These are phyloP conservation scores for Monochamus alternatus DNA, from an alignment of 2,888 invertebrate genomes.

Conservation along the genomic window DNA sequence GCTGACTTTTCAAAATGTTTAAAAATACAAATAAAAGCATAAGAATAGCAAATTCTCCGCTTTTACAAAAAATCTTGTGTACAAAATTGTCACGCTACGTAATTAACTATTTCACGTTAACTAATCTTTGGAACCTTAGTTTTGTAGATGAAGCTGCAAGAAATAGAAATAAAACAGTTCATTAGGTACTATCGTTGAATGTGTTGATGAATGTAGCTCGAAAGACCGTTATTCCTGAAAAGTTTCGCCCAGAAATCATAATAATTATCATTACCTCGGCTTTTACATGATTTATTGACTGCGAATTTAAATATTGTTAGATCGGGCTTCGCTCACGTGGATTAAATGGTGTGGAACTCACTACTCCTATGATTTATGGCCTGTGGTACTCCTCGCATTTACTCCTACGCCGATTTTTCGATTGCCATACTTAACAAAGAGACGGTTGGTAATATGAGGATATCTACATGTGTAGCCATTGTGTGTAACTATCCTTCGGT, in stretches of 20 bases:
- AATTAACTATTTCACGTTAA: too few species aligned
- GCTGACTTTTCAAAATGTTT: too few species aligned
- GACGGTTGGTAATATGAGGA: slow-evolving; percentile 7
- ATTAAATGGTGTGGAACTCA: slow-evolving; percentile 33
- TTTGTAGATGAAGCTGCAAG: too few species aligned
- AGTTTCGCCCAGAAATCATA: neutral
- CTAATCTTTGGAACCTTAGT: too few species aligned
- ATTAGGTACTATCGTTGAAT: neutral
- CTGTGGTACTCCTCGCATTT: slow-evolving; percentile 14
- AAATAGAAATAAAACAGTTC: too few species aligned
- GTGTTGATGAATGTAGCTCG: too few species aligned
- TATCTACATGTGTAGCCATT: neutral
- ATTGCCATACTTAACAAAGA: slow-evolving; percentile 15
- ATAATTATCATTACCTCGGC: neutral
- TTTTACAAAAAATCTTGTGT: too few species aligned
- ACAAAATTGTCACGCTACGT: too few species aligned
- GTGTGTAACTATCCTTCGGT: neutral
- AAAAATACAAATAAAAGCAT: too few species aligned
- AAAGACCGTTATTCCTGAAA: too few species aligned
- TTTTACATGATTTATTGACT: slow-evolving; percentile 23
- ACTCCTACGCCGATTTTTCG: slow-evolving; percentile 28
- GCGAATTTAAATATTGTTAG: slow-evolving; percentile 24
- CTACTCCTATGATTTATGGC: slow-evolving; percentile 23
- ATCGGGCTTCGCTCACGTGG: slow-evolving; percentile 23
- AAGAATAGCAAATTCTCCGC: too few species aligned